A percentile compares a stretch with the other conserved stretches of the same genome.
These are phyloP conservation scores for Ophion obscuratus DNA, from an alignment of 2,888 invertebrate species.

Conservation along the genomic window DNA sequence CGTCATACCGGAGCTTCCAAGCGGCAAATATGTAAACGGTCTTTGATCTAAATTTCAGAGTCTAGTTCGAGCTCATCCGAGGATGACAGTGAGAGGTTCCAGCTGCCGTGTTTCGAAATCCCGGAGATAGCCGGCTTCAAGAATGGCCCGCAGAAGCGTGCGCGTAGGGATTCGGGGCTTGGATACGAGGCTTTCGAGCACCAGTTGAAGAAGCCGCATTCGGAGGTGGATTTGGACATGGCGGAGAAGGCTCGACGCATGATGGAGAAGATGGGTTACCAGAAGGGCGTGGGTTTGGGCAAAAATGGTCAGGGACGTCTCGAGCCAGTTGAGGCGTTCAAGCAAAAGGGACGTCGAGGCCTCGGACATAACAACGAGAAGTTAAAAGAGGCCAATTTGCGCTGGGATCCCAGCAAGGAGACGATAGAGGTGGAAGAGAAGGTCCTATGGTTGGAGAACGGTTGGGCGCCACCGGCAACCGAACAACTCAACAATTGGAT, in stretches of 20 bases:
- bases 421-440: conserved; percentile 83
- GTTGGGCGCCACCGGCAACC: conserved; percentile 77
- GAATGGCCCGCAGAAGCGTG: conserved; percentile 15
- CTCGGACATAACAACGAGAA: conserved; percentile 89
- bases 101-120: conserved; percentile 12
- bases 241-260: conserved; percentile 64
- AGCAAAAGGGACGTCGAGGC: conserved; percentile 93
- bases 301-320: conserved; percentile 92
- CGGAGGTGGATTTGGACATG: conserved; percentile 9
- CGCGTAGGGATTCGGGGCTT: neutral
- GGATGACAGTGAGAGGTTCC: conserved; percentile 35
- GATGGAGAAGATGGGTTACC: conserved; percentile 92
- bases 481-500: conserved; percentile 87
- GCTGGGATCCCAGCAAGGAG: conserved; percentile 88
- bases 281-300: conserved; percentile 93
- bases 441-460: conserved; percentile 82
- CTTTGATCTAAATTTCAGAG: neutral
- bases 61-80: conserved; percentile 38
- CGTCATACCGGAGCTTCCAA: neutral
- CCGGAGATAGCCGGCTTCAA: neutral
- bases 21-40: neutral
- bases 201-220: conserved; percentile 28
- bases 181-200: neutral
- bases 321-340: conserved; percentile 91
- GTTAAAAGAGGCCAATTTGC: conserved; percentile 86